These are phyloP conservation scores for Yponomeuta cagnagella DNA, from an alignment of 2,888 invertebrate genomes.

Conservation along the genomic window DNA sequence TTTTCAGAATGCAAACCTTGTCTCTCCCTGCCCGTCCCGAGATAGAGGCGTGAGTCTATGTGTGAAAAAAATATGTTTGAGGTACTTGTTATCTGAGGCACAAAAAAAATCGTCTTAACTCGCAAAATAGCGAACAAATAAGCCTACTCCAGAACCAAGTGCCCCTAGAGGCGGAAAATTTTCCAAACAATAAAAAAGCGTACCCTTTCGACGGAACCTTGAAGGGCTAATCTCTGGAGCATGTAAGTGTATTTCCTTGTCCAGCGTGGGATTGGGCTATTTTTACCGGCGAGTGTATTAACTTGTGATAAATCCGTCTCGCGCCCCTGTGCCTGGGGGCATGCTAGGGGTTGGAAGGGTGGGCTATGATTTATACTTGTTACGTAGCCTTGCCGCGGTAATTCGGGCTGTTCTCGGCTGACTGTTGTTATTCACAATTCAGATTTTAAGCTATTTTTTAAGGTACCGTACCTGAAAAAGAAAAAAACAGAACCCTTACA, in stretches of 20 bases:
- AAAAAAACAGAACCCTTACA: no score
- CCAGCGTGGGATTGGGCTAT: slow-evolving; percentile 48
- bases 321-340: slow-evolving; percentile 29
- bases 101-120: no score
- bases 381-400: slow-evolving; percentile 16
- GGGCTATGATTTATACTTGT: slow-evolving; percentile 53
- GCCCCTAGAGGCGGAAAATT: slow-evolving; percentile 11
- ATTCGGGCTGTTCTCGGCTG: not conserved
- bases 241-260: slow-evolving; percentile 45
- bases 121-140: no score
- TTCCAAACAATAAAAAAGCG: slow-evolving; percentile 2
- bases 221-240: slow-evolving; percentile 12
- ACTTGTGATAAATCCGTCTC: slow-evolving; percentile 40
- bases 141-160: not conserved
- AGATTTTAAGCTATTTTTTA: no score
- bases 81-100: no score
- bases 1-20: no score
- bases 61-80: no score
- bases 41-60: no score
- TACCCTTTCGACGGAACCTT: slow-evolving; percentile 6
- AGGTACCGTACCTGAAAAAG: no score
- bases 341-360: slow-evolving; percentile 30
- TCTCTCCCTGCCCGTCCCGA: no score
- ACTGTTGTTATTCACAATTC: no score
- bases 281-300: slow-evolving; percentile 67